Base-by-base conservation (phyloP, 2,888 invertebrate genomes). In the Serrognathus titanus region DNA sequence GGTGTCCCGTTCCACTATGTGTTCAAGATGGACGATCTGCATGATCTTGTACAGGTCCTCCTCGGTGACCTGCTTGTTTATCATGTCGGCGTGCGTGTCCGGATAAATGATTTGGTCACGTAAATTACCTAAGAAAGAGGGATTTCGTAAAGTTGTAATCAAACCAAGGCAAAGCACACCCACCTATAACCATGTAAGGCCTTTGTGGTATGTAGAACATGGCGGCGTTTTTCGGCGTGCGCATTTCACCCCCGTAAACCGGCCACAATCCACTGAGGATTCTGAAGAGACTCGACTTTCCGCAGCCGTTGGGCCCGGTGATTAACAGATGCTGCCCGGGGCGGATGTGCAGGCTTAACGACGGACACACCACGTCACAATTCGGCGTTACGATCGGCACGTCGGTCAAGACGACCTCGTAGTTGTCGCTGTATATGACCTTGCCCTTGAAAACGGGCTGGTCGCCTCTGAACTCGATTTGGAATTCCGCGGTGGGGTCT, bases 51-150 rank as follows among this genome's bases (percentile, higher is more conserved):
- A 75, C 6, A 94, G 79, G 69, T 94, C 87, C 0, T 84, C 82
- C 66, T 89, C 93, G 0, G 81, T 81, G 51, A 88, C 80, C 35
- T 86, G 85, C 58, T 85, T 85, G 1, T 75, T 76, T 48, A 80
- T 80, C 90, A 92, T 88, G 64, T 90, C 89, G 6, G 84, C 84
- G 3, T 83, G 77, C 0, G 89, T 88, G 63, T 97, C 92, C 0
- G 98, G 98, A 78, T 98, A 99, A 62, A 97, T 97, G 55, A 98
- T 92, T 77, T 99, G 98, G 79, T 98, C 97, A 31, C 94, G 83
- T 7, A 97, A 80, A 12, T 92, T 91, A 50, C 75, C 74, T 74
- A 16, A 16, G 16, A 2, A 16, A 16, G 16, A 16, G 16, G 3
- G 3, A 2, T 16, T 3, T 16, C 16, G 16, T 16, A 16, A 3